Conservation (phyloP, 2,113 vertebrate species). For the Zapus hudsonius region DNA sequence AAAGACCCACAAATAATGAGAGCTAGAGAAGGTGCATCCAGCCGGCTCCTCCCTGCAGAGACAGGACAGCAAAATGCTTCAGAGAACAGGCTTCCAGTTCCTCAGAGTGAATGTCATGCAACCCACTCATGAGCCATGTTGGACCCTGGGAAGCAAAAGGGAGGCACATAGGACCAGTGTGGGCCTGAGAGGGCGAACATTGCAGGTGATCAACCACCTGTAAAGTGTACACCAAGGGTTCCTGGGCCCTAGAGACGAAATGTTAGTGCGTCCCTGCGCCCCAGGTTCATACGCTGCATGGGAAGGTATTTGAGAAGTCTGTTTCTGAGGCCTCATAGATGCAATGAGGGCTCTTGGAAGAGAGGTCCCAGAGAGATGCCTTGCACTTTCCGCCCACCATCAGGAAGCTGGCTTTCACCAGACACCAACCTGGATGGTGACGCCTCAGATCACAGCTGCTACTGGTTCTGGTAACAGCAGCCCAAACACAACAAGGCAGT, state of each 20-base stretch:
- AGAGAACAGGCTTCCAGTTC: background rate
- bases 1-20: background rate
- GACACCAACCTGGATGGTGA: background rate
- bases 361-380: background rate
- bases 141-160: background rate
- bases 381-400: background rate
- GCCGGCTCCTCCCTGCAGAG: background rate
- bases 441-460: background rate
- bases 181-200: background rate
- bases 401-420: background rate
- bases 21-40: background rate
- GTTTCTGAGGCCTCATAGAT: background rate
- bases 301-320: background rate
- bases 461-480: background rate
- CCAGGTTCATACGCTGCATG: background rate
- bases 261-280: background rate
- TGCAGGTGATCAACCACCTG: background rate
- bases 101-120: background rate
- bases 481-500: background rate
- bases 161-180: background rate
- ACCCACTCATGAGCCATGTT: background rate
- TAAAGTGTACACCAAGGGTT: background rate
- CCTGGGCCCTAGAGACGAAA: background rate
- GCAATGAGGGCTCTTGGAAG: background rate
- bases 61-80: background rate